Percentiles rank a stretch among this genome's conserved stretches.
These are phyloP conservation scores for Pandemis heparana DNA, from an alignment of 2,888 invertebrate species.

Conservation along the genomic window DNA sequence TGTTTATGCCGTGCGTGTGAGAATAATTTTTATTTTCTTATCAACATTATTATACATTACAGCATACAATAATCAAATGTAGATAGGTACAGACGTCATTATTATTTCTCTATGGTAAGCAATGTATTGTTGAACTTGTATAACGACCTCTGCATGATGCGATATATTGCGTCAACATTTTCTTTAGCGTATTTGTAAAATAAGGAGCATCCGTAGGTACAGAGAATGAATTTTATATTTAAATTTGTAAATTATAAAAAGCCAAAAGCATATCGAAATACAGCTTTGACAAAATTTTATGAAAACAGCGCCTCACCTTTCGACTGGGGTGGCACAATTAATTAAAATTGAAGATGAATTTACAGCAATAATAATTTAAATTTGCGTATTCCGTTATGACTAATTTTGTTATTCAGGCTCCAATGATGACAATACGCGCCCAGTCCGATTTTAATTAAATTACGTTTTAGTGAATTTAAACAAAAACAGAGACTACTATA, in stretches of 20 bases:
- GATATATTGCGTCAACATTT: not conserved
- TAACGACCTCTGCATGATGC: not conserved
- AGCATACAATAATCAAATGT: not conserved
- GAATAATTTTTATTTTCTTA: too few relatives aligned
- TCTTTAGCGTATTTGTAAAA: not conserved
- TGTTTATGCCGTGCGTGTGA: too few relatives aligned
- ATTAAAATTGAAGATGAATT: slow-evolving; percentile 11
- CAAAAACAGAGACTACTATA: not conserved
- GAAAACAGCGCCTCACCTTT: not conserved
- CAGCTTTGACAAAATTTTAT: not conserved
- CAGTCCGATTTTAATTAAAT: slow-evolving; percentile 2
- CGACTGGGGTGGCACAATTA: slow-evolving; percentile 1
- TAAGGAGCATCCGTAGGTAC: not conserved
- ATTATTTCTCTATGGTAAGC: not conserved
- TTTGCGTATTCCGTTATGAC: slow-evolving; percentile 11
- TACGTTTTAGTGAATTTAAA: slow-evolving; percentile 7
- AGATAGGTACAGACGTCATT: not conserved
- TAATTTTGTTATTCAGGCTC: slow-evolving; percentile 12
- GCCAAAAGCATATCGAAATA: not conserved
- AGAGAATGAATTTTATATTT: not conserved
- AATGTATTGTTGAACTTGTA: not conserved
- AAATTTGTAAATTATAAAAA: not conserved
- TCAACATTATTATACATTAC: not conserved
- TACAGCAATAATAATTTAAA: slow-evolving; percentile 9
- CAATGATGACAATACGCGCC: slow-evolving; percentile 8